Evolutionary conservation across 2,797 vertebrate species (phyloP).

Genomic region (Malacoctenus gilli): DNA sequence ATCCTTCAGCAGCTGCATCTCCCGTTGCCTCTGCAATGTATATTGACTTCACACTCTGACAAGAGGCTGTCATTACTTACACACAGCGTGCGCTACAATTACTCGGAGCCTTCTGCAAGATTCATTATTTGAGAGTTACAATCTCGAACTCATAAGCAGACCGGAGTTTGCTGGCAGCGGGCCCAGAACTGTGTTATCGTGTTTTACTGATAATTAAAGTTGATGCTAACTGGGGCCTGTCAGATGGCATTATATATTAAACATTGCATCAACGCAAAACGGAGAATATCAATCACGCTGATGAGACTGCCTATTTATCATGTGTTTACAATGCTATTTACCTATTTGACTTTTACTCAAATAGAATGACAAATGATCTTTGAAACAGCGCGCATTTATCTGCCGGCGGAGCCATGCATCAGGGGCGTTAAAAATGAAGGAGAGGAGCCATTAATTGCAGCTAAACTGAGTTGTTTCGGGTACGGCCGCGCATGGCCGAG

Average conservation of each 20-base stretch:
- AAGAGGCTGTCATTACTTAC: conserved; percentile 39
- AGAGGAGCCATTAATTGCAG: conserved; percentile 39
- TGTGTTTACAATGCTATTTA: conserved; percentile 54
- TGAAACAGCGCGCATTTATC: conserved; percentile 26
- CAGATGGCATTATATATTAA: conserved; percentile 55
- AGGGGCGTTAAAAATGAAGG: conserved; percentile 12
- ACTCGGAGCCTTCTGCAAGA: conserved; percentile 21
- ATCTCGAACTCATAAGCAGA: conserved; percentile 24
- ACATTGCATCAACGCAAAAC: conserved; percentile 44
- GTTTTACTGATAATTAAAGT: conserved; percentile 59
- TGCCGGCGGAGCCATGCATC: conserved; percentile 20
- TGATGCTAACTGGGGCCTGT: conserved; percentile 52
- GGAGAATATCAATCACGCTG: conserved; percentile 57
- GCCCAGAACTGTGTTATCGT: conserved; percentile 42
- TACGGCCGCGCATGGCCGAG: conserved; percentile 20
- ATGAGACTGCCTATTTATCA: conserved; percentile 56
- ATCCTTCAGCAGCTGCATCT: conserved; percentile 38
- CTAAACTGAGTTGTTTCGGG: conserved; percentile 33
- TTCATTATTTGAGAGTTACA: conserved; percentile 41
- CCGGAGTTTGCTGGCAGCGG: conserved; percentile 32
- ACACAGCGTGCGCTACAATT: not conserved
- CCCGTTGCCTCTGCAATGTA: conserved; percentile 5
- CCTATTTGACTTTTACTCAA: conserved; percentile 62
- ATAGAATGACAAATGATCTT: conserved; percentile 48
- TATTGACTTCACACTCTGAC: conserved; percentile 42